These are phyloP conservation scores for Melikaiella ostensackeni DNA, from an alignment of 2,888 invertebrate species.

Conservation along the genomic window DNA sequence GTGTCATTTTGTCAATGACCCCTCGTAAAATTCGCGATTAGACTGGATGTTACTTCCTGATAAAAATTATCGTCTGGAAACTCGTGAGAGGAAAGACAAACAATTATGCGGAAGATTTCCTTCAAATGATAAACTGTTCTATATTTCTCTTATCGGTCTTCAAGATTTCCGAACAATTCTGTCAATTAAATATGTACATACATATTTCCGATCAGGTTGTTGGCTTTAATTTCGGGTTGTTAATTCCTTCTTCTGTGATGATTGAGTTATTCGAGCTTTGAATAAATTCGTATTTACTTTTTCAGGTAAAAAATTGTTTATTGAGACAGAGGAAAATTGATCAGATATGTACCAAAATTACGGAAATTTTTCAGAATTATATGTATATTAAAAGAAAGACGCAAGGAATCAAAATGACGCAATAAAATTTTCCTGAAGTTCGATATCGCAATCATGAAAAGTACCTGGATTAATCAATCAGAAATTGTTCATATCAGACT, in stretches of 20 bases:
- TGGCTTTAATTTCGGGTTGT: neutral
- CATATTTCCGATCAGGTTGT: neutral
- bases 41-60: neutral
- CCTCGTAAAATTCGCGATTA: neutral
- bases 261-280: neutral
- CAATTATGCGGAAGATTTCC: neutral
- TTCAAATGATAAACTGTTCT: neutral
- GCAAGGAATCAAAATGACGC: too few relatives aligned
- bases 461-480: neutral
- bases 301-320: too few relatives aligned
- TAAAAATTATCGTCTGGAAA: neutral
- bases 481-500: too few relatives aligned
- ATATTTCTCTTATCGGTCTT: neutral
- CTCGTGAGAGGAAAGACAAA: neutral
- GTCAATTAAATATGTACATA: neutral
- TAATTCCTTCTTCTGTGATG: neutral
- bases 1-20: neutral
- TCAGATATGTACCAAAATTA: too few relatives aligned
- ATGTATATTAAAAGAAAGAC: too few relatives aligned
- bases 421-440: neutral
- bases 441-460: neutral
- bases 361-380: too few relatives aligned
- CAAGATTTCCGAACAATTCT: neutral
- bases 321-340: too few relatives aligned
- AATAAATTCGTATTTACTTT: too few relatives aligned